Evolutionary conservation across 2,797 vertebrate species (phyloP).

Genomic region (Gobionotothen gibberifrons): DNA sequence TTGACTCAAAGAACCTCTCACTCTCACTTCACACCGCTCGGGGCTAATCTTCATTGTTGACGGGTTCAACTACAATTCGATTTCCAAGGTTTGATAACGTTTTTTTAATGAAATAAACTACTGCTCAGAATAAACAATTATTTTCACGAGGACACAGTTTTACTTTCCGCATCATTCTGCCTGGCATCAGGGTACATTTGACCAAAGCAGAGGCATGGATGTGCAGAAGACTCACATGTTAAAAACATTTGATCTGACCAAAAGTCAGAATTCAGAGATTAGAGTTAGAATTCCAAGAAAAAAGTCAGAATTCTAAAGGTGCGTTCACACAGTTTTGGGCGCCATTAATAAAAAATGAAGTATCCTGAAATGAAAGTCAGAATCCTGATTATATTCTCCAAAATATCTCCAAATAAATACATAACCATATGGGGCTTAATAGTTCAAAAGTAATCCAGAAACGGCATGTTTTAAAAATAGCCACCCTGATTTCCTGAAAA

Average conservation of each 20-base stretch:
- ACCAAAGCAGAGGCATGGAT: background rate
- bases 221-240: background rate
- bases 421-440: background rate
- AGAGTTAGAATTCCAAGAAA: too few species aligned
- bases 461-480: too few species aligned
- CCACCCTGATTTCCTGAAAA: background rate
- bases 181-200: background rate
- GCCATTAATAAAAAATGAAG: too few species aligned
- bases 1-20: background rate
- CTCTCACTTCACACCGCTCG: background rate
- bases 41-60: background rate
- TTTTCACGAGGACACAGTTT: background rate
- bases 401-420: too few species aligned
- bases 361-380: too few species aligned
- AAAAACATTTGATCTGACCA: too few species aligned
- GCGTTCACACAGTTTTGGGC: too few species aligned
- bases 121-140: background rate
- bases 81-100: background rate
- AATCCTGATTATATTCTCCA: too few species aligned
- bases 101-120: background rate
- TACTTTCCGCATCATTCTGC: background rate
- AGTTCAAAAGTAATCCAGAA: slow-evolving; percentile 18
- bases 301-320: too few species aligned
- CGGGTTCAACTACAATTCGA: background rate
- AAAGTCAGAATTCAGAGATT: too few species aligned